Percentiles rank a stretch among this genome's conserved stretches.
Conservation (phyloP, 1,140 invertebrate genomes). For the Mactra quadrangularis region DNA sequence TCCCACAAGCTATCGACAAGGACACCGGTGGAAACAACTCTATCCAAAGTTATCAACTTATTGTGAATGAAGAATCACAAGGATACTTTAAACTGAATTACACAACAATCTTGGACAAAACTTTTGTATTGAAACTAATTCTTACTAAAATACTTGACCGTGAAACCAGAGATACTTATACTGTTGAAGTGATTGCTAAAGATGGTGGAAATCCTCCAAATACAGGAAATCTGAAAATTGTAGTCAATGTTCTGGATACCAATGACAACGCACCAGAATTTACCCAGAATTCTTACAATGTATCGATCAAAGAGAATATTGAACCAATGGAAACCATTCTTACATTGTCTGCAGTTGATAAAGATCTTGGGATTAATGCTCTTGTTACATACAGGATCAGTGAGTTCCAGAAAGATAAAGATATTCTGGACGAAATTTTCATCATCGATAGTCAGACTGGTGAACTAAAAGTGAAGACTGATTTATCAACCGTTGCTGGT, state of each 20-base stretch:
- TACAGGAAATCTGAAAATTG: conserved; percentile 72
- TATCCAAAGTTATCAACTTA: conserved; percentile 70
- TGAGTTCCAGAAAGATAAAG: conserved; percentile 44
- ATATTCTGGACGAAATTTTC: conserved; percentile 44
- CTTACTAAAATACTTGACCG: conserved; percentile 71
- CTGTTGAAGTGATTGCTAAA: conserved; percentile 71
- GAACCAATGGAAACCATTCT: conserved; percentile 65
- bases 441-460: conserved; percentile 65
- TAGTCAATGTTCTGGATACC: conserved; percentile 86
- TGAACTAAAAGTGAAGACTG: conserved; percentile 81
- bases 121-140: conserved; percentile 71
- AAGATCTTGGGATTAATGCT: conserved; percentile 78
- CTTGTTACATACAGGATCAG: conserved; percentile 57
- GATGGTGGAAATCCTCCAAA: conserved; percentile 75
- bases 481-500: conserved; percentile 90
- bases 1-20: conserved; percentile 73
- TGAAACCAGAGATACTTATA: conserved; percentile 72
- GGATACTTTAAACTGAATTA: conserved; percentile 69
- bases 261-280: conserved; percentile 80
- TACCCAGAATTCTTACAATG: conserved; percentile 74
- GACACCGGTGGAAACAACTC: conserved; percentile 76
- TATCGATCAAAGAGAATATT: conserved; percentile 88
- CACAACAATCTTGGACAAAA: conserved; percentile 69
- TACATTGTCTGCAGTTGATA: conserved; percentile 73
- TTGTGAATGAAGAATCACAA: conserved; percentile 40